Conservation (phyloP, 2,888 invertebrate species). For the Dexiosoma caninum region DNA sequence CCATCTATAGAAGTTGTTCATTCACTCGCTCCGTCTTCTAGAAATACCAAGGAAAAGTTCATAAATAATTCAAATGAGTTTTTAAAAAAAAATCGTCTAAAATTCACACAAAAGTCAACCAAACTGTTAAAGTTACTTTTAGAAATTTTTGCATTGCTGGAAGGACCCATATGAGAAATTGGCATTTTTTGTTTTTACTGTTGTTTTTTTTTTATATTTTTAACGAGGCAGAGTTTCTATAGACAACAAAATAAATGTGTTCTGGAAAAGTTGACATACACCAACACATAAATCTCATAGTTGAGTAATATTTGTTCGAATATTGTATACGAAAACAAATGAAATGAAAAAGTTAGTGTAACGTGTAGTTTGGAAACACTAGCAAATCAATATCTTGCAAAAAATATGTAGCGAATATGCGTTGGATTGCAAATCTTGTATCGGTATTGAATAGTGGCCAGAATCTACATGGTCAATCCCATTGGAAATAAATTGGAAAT, state of each 20-base stretch:
- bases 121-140: conserved; percentile 41
- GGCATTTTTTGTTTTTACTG: no score
- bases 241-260: no score
- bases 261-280: no score
- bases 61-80: conserved; percentile 59
- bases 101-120: conserved; percentile 35
- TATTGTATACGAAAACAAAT: no score
- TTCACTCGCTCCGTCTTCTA: neutral
- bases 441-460: neutral
- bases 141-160: neutral
- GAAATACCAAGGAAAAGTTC: conserved; percentile 32
- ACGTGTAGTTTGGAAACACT: no score
- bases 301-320: no score
- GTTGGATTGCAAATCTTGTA: no score
- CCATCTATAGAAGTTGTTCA: neutral
- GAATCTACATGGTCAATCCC: no score
- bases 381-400: no score
- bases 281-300: neutral
- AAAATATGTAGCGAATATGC: no score
- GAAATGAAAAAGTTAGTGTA: no score
- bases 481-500: no score
- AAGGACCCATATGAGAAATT: neutral
- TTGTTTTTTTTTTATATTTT: neutral
- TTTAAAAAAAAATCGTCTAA: conserved; percentile 37
- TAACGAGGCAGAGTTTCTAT: neutral